These are phyloP conservation scores for Cryptoblepharus egeriae DNA, from an alignment of 2,797 vertebrate species.

Conservation along the genomic window DNA sequence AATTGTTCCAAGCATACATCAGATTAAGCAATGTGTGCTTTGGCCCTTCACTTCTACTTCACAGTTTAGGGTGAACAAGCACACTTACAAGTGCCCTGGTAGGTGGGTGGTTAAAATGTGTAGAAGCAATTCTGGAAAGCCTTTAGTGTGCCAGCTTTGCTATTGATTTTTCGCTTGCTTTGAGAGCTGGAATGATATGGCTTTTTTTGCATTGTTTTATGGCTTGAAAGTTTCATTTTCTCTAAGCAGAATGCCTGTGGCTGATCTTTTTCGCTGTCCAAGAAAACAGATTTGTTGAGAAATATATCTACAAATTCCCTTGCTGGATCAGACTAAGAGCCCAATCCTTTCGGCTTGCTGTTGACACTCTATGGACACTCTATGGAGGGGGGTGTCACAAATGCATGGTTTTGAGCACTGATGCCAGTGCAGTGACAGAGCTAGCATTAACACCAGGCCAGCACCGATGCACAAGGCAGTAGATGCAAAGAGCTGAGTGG, in stretches of 20 bases:
- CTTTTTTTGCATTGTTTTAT: neutral
- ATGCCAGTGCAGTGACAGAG: too few relatives aligned
- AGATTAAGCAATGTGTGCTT: neutral
- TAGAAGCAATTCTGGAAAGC: neutral
- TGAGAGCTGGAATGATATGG: neutral
- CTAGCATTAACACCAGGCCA: too few relatives aligned
- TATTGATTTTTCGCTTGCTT: neutral
- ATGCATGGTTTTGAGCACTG: too few relatives aligned
- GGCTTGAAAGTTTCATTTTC: neutral
- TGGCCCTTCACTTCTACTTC: conserved; percentile 6
- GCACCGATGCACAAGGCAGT: too few relatives aligned
- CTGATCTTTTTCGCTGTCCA: neutral
- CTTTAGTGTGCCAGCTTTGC: neutral
- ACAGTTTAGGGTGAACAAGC: neutral
- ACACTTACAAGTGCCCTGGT: neutral
- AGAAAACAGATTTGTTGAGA: neutral
- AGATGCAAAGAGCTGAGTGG: too few relatives aligned
- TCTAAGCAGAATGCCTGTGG: neutral
- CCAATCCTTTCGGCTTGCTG: too few relatives aligned
- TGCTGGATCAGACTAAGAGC: neutral
- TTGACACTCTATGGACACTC: too few relatives aligned
- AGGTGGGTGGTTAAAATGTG: neutral
- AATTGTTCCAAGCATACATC: neutral
- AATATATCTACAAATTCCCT: neutral
- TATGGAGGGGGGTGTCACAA: too few relatives aligned